Base-by-base conservation (phyloP, 2,888 invertebrate genomes). In the Steinernema hermaphroditum region DNA sequence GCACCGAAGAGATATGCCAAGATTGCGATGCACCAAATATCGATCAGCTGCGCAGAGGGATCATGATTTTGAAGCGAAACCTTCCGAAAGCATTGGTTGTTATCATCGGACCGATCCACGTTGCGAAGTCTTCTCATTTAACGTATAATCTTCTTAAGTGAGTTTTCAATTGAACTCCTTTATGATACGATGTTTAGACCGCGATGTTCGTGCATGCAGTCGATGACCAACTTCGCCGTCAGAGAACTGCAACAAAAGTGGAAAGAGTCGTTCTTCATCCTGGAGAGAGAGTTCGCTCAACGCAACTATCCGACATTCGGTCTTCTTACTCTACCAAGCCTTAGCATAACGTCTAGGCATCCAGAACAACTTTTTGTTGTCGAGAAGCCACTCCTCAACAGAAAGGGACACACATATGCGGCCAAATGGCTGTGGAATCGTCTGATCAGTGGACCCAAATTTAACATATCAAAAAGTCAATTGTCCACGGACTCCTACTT, bases 391-490 rank as follows among this genome's bases (percentile, higher is more conserved):
- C 74, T 84, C 16, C 69, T 84, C 22, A 84, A 84, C 68, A 72
- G 83, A 74, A 80, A 81, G 71, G 85, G 85, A 8, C 85, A 85
- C 70, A 80, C 80, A 0, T 85, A 85, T 49, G 85, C 85, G 0
- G 85, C 85, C 8, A 85, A 85, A 75, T 85, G 83, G 83, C 72
- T 85, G 19, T 85, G 85, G 85, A 85, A 85, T 76, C 78, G 84
- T 9, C 73, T 85, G n/a, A 69, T 82, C 19, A 76, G 77, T 22
- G 83, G 85, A 0, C 82, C 84, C 27, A 76, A 78, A 14, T 85
- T 82, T 76, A 84, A 85, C 57, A 76, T 74, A 14, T 80, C 82
- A 0, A 71, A 69, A 24, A 75, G 81, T 22, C 77, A 80, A 1
- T 74, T 85, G 19, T 83, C 83, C 0, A 77, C 81, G 49, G 85